Base-by-base conservation (phyloP, 2,113 vertebrate genomes). In the Dipodomys merriami region DNA sequence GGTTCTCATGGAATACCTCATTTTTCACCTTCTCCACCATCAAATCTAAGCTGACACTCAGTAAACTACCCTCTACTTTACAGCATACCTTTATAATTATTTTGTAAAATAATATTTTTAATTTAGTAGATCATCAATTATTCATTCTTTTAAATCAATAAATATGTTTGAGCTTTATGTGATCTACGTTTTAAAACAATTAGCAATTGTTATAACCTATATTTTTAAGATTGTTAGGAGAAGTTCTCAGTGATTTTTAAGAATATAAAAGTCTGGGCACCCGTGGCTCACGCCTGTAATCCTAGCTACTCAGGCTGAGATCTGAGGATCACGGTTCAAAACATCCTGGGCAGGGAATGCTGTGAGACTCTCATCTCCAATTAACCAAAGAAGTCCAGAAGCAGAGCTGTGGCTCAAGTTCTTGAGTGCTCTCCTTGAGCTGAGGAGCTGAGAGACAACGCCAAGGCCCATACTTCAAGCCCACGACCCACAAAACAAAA, bases 51-150 rank as follows among this genome's bases (percentile, higher is more conserved):
- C 67, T 44, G 86, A 65, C 72, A 79, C 18, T 89, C 76, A 86
- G 15, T 13, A 80, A 57, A 29, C 76, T 33, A 80, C 80, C 23
- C n/a, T 83, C 5, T 86, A 29, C 69, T 46, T 73, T 93, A 15
- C 20, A 82, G 5, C 29, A 35, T 11, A 76, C 35, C 7, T 62
- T 46, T 30, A 16, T 33, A 76, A 77, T 53, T 84, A 69, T 71
- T 83, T 96, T 95, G 72, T 3, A 87, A 81, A 93, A 78, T 30
- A 44, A 39, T 71, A 5, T 53, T 73, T 73, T 71, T 83, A 85
- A 76, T 64, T 5, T 76, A 89, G 35, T 7, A 39, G 46, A 23
- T 46, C 64, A 71, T 73, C 7, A 0, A 3, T 44, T 91, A 74
- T 83, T 83, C 71, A 30, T 74, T 79, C 90, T 11, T 80, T 77